Base-by-base conservation (phyloP, 2,113 vertebrate species). In the Phoxinus phoxinus region DNA sequence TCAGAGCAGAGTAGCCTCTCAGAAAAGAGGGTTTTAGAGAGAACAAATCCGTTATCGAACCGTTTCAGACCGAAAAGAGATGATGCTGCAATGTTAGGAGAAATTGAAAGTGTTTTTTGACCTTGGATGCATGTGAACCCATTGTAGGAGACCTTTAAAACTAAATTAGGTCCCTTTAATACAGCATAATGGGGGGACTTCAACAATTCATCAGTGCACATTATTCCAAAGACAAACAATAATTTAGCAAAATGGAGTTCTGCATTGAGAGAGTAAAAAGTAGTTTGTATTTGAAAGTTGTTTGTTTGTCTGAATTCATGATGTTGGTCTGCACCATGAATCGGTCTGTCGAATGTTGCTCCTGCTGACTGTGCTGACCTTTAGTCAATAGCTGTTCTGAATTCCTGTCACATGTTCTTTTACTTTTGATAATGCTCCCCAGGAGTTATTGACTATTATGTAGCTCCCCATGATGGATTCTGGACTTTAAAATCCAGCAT, bases 371-470 rank as follows among this genome's bases (percentile, higher is more conserved):
- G 58, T 46, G n/a, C 19, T 81, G 78, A 81, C 78, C 59, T 81
- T 81, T 81, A 61, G 23, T 81, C 35, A 65, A 41, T 46, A 73
- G 41, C 56, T 59, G 19, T 17, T 69, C 48, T 67, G 58, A 69
- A 44, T 71, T 69, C 69, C 59, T 58, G 21, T 85, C 65, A 5
- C 44, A 32, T 59, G 77, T 59, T 73, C 32, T 25, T 78, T 58
- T 35, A 44, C 32, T 79, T 67, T 44, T 71, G 41, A 84, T 77
- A 71, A 71, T 71, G 58, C 76, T 56, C 61, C 46, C 46, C 46
- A 59, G 71, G 81, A 83, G 6, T 87, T 87, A 59, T 77, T 65
- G 59, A 71, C 48, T 81, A 59, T 63, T 58, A 46, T 65, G 30
- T 44, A 56, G 80, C 72, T 41, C 76, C 46, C 65, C n/a, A 83